Evolutionary conservation across 2,888 invertebrate genomes (phyloP).

Genomic region (Chymomyza amoena): DNA sequence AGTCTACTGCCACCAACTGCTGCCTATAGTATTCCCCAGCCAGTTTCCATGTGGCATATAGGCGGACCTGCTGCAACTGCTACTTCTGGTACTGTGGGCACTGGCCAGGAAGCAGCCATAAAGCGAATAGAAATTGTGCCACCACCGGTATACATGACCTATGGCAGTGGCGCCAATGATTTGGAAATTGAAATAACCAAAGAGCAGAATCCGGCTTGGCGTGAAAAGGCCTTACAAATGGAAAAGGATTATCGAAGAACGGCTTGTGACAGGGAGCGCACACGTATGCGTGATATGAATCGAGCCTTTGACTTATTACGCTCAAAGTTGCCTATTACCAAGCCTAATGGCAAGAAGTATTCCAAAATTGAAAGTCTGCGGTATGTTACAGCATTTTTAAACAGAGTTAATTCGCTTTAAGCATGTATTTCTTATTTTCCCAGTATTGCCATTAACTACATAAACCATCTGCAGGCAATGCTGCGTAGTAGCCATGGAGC

Average conservation of each 20-base stretch:
- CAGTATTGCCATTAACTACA: slow-evolving; percentile 88
- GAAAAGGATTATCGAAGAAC: slow-evolving; percentile 90
- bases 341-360: slow-evolving; percentile 90
- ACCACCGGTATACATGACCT: slow-evolving; percentile 67
- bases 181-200: slow-evolving; percentile 69
- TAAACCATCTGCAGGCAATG: slow-evolving; percentile 83
- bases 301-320: slow-evolving; percentile 88
- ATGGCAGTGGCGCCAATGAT: slow-evolving; percentile 40
- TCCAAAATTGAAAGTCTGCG: slow-evolving; percentile 91
- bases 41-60: slow-evolving; percentile 71
- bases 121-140: slow-evolving; percentile 66
- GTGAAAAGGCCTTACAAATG: slow-evolving; percentile 82
- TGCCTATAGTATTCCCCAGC: slow-evolving; percentile 65
- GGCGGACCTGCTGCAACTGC: slow-evolving; percentile 15
- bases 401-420: background rate
- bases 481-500: slow-evolving; percentile 56
- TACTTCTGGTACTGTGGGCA: background rate
- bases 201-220: slow-evolving; percentile 80
- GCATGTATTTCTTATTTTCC: slow-evolving; percentile 22
- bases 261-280: slow-evolving; percentile 90
- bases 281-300: slow-evolving; percentile 93
- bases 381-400: slow-evolving; percentile 76
- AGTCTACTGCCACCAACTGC: slow-evolving; percentile 20
- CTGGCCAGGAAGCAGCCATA: background rate
- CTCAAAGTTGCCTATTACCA: slow-evolving; percentile 86